Base-by-base conservation (phyloP, 2,797 vertebrate species). In the Platyrinchus mystaceus region DNA sequence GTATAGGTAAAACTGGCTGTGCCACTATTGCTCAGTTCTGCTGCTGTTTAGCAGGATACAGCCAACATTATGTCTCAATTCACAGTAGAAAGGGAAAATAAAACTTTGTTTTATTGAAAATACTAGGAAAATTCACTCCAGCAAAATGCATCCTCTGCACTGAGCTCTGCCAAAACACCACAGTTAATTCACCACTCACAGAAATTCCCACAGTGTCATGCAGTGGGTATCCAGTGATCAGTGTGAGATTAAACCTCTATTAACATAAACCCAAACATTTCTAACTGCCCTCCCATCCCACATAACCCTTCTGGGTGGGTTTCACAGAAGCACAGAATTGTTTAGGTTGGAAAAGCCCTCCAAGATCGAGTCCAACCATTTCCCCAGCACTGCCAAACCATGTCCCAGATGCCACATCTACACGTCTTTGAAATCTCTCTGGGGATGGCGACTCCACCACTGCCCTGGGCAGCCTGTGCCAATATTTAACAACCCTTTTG, bases 71-170 rank as follows among this genome's bases (percentile, higher is more conserved):
- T 22, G 52, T 50, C 49, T 87, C 71, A 59, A 37, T 37, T 59
- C 43, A 23, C 83, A 73, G 70, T 4, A 92, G 52, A 90, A 89
- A 85, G 60, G 49, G 37, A 90, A 84, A 92, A 94, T 58, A 66
- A 80, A 85, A n/a, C 56, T 67, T 70, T 9, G 17, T 20, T 87
- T 79, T 92, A 90, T 15, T 69, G 90, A 90, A 92, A 90, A 74
- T 9, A n/a, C 32, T 6, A 41, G 37, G 44, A 46, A 67, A 70
- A 84, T 21, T 44, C 43, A 17, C 43, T 41, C 60, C 12, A 34
- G 43, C 47, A 9, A 62, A 90, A 85, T 0, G 4, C 43, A 39
- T 39, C 2, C 1, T 4, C 32, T 39, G 67, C 77, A 13, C 11
- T 12, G 47, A 50, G 66, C 64, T 80, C 60, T 67, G 56, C 75